Evolutionary conservation across 1,140 invertebrate genomes (phyloP), one percentile per base, ranked within the genome.

Genomic region (Ceratina calcarata): DNA sequence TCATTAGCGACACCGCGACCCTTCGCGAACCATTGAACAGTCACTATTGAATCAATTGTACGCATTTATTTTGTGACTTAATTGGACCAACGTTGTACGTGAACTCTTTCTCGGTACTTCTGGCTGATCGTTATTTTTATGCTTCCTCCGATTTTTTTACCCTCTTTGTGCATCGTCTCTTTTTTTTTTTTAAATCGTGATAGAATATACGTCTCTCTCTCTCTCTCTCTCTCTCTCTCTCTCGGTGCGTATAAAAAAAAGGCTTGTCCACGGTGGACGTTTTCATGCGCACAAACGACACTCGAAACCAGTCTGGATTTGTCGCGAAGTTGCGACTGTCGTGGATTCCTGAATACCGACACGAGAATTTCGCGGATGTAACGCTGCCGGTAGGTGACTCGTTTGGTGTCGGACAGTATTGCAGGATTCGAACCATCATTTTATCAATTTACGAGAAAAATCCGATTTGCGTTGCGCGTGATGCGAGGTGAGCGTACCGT

Each of bases 361-460:
- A 75, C 72, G 53, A 64, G 49, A 16, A 37, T 67, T 75, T 68
- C 18, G 57, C 15, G 22, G 58, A 53, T 60, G 76, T 78, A 61
- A 68, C 18, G 13, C 55, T 12, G 37, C 2, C 20, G 57, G 37
- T 37, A 15, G 62, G 55, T 57, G 72, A 64, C 70, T 83, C 85
- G 86, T 80, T 84, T 53, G 78, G 53, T 53, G 66, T 55, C 32
- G 70, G 81, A 70, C 81, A 22, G 80, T 86, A 78, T 83, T 77
- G 66, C 73, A 69, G 80, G 79, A 81, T 84, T 87, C 73, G 15
- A 87, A 83, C 80, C 82, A 79, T 84, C 78, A 86, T 89, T 89
- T 89, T 86, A 86, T 87, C 87, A 89, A 89, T 89, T 89, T 87
- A 85, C 72, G 83, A 81, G 78, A 87, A 89, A 89, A 87, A 87